phyloP scores from a whole-genome alignment of 2,888 invertebrate genomes.

The Pollenia amentaria region DNA sequence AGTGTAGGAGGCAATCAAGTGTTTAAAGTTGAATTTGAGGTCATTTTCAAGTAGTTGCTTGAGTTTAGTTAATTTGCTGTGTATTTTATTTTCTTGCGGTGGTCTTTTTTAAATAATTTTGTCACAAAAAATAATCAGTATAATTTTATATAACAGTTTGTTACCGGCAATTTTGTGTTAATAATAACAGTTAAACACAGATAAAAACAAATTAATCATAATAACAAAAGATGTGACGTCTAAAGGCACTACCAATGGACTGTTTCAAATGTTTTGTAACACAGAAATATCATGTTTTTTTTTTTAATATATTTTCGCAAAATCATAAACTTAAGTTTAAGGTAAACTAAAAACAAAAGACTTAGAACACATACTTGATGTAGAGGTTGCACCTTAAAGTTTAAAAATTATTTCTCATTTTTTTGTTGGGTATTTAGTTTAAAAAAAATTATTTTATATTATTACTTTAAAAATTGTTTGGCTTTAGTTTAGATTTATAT shows the following conservation, averaged over 20 bases:
- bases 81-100: not conserved
- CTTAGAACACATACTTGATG: conserved; percentile 22
- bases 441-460: too few species aligned
- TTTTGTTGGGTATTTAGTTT: too few species aligned
- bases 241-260: too few species aligned
- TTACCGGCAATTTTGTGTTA: not conserved
- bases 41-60: conserved; percentile 18
- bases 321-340: not conserved
- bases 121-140: not conserved
- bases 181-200: too few species aligned
- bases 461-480: too few species aligned
- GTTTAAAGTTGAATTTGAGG: conserved; percentile 26
- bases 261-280: too few species aligned
- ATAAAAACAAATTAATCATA: too few species aligned
- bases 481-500: too few species aligned
- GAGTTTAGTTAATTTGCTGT: not conserved
- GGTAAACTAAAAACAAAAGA: conserved; percentile 14
- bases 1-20: conserved; percentile 26
- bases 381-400: not conserved
- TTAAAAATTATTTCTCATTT: not conserved
- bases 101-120: not conserved
- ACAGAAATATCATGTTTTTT: not conserved
- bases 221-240: too few species aligned
- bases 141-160: conserved; percentile 21
- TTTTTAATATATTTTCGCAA: not conserved